Evolutionary conservation across 1,140 invertebrate genomes (phyloP), one percentile per base, ranked within the genome.

Genomic region (Agraylea sexmaculata): DNA sequence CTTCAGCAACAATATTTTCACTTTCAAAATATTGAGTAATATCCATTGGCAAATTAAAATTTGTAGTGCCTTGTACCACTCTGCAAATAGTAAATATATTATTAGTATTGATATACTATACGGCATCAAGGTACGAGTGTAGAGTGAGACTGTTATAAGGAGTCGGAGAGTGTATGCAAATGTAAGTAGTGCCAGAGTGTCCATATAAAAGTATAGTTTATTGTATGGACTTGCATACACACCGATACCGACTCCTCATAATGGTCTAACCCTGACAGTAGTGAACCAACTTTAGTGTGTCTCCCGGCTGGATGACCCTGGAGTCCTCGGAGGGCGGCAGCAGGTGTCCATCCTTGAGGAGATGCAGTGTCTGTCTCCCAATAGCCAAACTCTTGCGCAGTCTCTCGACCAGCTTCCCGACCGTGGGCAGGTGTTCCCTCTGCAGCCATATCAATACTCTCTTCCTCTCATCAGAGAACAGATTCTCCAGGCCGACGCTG

Each of bases 251-350:
- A n/a, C n/a, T n/a, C n/a, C n/a, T n/a, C n/a, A n/a, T n/a, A n/a
- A n/a, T n/a, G n/a, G n/a, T 32, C 15, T n/a, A 32, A 8, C 13
- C 7, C 7, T 15, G 15, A 27, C 3, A 40, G 7, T 30, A 4
- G 7, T 25, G n/a, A 25, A 25, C 23, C 12, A 8, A 41, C 40
- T 22, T 42, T 21, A 42, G 13, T 6, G 17, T 19, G 34, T 42
- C 41, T 19, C 33, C 41, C 2, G 22, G 15, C 4, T 12, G n/a
- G 2, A 42, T 17, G 2, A 42, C 12, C 7, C 15, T n/a, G 8
- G 37, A n/a, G 20, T 34, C 36, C 28, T 49, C 43, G 21, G 19
- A 40, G 22, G 20, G 27, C 12, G 47, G 47, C 16, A 49, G 38
- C 31, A 49, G 19, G 19, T 22, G 39, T 11, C 33, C 38, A 19